Conservation (phyloP, 2,113 vertebrate species). For the Miniopterus natalensis region DNA sequence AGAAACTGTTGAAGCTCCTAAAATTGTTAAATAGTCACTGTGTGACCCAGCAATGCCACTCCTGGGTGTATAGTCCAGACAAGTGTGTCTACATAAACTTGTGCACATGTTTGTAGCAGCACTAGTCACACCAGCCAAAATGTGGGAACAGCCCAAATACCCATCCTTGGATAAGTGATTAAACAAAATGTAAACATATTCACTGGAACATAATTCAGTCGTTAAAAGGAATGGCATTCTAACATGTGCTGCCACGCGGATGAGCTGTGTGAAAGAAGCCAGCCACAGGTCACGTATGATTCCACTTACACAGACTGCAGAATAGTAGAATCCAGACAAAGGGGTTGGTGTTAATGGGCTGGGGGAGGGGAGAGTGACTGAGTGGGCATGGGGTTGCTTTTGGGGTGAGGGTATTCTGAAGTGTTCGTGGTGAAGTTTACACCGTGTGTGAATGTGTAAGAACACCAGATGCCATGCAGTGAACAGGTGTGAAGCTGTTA, state of each 20-base stretch:
- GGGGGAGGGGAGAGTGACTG: background rate
- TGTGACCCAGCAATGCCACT: background rate
- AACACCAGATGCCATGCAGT: background rate
- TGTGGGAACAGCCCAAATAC: background rate
- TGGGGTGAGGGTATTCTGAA: no score
- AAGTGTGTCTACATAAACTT: no score
- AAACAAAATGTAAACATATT: no score
- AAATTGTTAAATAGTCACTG: background rate
- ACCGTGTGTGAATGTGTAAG: no score
- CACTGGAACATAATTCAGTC: background rate
- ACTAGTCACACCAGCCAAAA: background rate
- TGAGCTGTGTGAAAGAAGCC: background rate
- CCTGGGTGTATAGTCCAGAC: background rate
- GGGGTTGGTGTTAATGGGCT: no score
- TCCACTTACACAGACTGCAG: background rate
- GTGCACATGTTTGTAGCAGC: no score
- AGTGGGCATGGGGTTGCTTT: background rate
- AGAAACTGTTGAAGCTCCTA: background rate
- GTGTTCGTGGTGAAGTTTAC: no score
- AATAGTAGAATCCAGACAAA: no score
- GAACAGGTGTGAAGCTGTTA: background rate
- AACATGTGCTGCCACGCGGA: no score
- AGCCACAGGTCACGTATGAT: background rate
- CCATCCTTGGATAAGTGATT: no score
- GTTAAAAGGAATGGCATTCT: no score